Conservation (phyloP, 2,888 invertebrate species). For the Caprella mutica region DNA sequence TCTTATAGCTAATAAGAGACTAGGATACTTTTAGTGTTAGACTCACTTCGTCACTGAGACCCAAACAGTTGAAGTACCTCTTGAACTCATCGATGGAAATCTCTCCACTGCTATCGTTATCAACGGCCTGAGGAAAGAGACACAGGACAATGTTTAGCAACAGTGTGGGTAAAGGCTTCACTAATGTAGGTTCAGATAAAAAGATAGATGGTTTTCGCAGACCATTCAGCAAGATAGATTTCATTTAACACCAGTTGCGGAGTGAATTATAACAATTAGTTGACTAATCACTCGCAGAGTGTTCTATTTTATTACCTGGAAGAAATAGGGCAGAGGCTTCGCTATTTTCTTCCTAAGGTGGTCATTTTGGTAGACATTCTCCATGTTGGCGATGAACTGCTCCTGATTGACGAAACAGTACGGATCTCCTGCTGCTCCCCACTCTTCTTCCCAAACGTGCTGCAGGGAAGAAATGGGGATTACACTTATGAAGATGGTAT, state of each 20-base stretch:
- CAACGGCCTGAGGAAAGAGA: conserved; percentile 35
- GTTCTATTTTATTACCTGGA: not conserved
- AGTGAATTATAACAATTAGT: not conserved
- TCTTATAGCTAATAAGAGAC: too few relatives aligned
- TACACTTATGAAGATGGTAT: too few relatives aligned
- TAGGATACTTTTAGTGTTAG: too few relatives aligned
- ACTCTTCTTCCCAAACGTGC: conserved; percentile 69
- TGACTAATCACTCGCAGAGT: not conserved
- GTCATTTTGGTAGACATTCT: conserved; percentile 65
- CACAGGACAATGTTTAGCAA: too few relatives aligned
- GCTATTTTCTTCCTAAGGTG: conserved; percentile 61
- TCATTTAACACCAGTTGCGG: not conserved
- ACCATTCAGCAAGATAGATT: not conserved
- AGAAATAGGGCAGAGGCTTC: conserved; percentile 58
- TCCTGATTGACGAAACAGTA: conserved; percentile 72
- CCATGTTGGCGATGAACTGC: conserved; percentile 69
- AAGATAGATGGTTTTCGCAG: too few relatives aligned
- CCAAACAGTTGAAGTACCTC: conserved; percentile 67
- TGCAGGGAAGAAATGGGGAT: conserved; percentile 38
- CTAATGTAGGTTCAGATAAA: not conserved
- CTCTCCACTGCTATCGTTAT: conserved; percentile 64
- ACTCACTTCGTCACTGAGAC: conserved; percentile 54
- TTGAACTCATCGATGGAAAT: conserved; percentile 71
- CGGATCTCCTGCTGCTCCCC: conserved; percentile 61
- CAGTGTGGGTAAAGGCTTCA: too few relatives aligned